Percentiles rank a stretch among this genome's conserved stretches.
phyloP scores from a whole-genome alignment of 1,140 invertebrate species.

The Cryptotermes secundus region DNA sequence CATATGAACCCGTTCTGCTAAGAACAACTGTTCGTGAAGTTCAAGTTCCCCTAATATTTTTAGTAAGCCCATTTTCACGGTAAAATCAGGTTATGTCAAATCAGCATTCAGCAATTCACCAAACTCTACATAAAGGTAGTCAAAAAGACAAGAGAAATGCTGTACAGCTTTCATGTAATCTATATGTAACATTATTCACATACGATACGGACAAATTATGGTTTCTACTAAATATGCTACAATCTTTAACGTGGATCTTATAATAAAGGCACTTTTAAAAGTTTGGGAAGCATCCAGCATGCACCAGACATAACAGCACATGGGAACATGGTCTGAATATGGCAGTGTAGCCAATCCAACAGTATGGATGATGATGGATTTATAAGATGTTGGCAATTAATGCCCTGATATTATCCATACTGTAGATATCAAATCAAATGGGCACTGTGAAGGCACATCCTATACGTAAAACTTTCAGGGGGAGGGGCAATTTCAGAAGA shows the following conservation, averaged over 20 bases:
- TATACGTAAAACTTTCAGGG: neutral
- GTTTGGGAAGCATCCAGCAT: constrained; percentile 5
- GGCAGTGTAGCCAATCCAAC: constrained; percentile 9
- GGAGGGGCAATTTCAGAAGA: neutral
- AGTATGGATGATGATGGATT: neutral
- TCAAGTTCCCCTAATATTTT: neutral
- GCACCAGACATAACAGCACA: neutral
- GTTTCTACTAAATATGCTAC: neutral
- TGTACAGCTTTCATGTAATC: constrained; percentile 2
- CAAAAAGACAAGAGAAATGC: constrained; percentile 8
- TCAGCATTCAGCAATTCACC: neutral
- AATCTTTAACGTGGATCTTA: neutral
- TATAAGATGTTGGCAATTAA: neutral
- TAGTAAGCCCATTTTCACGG: neutral
- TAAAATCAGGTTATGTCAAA: neutral
- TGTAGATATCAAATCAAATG: neutral
- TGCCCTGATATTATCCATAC: neutral
- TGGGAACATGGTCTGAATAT: neutral
- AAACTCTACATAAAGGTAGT: neutral
- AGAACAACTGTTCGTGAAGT: neutral
- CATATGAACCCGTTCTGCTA: neutral
- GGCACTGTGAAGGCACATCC: neutral
- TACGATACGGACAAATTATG: neutral
- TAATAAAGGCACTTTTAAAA: neutral
- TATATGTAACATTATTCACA: neutral